phyloP scores from a whole-genome alignment of 2,113 vertebrate genomes.

The Pterocles gutturalis region DNA sequence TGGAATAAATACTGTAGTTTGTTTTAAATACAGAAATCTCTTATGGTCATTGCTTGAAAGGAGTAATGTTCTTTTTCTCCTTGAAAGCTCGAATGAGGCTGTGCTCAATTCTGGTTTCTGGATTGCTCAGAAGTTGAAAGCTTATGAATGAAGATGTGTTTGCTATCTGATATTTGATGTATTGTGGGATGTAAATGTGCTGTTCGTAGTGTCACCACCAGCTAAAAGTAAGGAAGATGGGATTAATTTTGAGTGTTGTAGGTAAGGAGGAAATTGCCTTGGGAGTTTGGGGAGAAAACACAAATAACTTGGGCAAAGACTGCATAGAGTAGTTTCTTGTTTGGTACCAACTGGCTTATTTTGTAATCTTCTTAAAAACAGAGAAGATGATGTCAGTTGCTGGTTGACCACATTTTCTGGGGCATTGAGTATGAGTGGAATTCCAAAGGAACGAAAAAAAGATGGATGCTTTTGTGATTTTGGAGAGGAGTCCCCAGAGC shows the following conservation, averaged over 20 bases:
- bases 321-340: neutral
- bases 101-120: neutral
- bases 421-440: neutral
- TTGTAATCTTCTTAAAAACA: neutral
- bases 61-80: neutral
- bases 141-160: neutral
- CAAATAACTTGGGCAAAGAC: neutral
- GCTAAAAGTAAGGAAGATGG: neutral
- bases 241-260: neutral
- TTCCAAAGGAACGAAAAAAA: neutral
- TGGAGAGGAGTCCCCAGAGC: neutral
- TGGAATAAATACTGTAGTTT: neutral
- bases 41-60: neutral
- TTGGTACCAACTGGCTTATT: neutral
- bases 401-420: neutral
- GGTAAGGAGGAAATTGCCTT: neutral
- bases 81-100: neutral
- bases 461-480: neutral
- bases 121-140: neutral
- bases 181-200: neutral
- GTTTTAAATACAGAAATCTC: neutral
- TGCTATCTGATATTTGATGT: neutral
- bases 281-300: neutral
- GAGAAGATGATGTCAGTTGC: neutral
- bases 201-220: neutral